Evolutionary conservation across 2,888 invertebrate species (phyloP).

Genomic region (Oligia latruncula): DNA sequence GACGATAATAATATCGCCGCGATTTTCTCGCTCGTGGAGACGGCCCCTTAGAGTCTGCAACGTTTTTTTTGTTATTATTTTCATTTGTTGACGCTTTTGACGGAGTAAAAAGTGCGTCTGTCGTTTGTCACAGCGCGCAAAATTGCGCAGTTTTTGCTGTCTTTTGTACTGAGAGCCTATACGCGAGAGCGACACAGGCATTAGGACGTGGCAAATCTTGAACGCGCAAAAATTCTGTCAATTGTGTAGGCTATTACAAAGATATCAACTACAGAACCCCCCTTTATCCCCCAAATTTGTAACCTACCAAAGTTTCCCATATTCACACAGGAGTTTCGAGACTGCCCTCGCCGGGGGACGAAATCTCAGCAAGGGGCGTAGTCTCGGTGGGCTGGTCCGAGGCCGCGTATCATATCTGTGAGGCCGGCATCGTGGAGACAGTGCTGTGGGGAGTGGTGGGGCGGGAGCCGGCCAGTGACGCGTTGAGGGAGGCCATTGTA

Average conservation of each 20-base stretch:
- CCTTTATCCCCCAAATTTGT: neutral
- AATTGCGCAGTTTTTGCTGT: neutral
- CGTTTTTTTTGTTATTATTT: neutral
- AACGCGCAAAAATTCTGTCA: neutral
- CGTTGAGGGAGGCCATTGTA: slow-evolving; percentile 96
- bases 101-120: neutral
- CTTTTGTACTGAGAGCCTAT: neutral
- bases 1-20: too few relatives aligned
- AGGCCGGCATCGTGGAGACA: slow-evolving; percentile 96
- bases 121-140: neutral
- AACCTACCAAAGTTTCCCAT: neutral
- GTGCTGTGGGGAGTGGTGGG: slow-evolving; percentile 98
- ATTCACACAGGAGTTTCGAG: slow-evolving; percentile 76
- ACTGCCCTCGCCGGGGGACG: slow-evolving; percentile 50
- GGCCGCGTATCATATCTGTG: slow-evolving; percentile 86
- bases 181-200: neutral
- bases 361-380: slow-evolving; percentile 55
- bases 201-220: neutral
- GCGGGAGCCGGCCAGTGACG: slow-evolving; percentile 96
- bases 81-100: neutral
- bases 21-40: too few relatives aligned
- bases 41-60: neutral
- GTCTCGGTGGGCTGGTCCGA: slow-evolving; percentile 54
- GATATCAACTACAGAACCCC: neutral
- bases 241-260: neutral